Conservation (phyloP, 2,797 vertebrate genomes). For the Brachyalestes nurse region DNA sequence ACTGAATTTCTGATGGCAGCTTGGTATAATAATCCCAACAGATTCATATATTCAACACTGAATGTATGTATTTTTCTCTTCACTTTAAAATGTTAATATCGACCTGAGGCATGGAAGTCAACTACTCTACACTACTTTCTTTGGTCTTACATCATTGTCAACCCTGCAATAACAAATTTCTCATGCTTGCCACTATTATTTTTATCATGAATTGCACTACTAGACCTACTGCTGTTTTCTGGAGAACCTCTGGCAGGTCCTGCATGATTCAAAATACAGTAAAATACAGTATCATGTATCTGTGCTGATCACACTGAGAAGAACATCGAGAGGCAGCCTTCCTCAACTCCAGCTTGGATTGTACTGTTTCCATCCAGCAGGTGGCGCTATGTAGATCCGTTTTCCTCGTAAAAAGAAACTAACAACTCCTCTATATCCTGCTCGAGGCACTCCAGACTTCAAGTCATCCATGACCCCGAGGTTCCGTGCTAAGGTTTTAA, state of each 20-base stretch:
- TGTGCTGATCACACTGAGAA: background rate
- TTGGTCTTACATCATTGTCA: constrained; percentile 48
- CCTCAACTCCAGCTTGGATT: constrained; percentile 90
- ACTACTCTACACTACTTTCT: constrained; percentile 34
- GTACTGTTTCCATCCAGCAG: constrained; percentile 87
- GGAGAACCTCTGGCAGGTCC: background rate
- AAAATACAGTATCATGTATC: background rate
- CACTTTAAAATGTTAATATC: constrained; percentile 10
- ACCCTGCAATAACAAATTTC: background rate
- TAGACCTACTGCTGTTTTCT: background rate
- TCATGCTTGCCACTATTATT: background rate
- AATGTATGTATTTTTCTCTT: constrained; percentile 9
- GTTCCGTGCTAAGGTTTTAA: constrained; percentile 88
- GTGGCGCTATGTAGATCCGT: constrained; percentile 87
- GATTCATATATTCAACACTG: constrained; percentile 21
- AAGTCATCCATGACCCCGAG: constrained; percentile 95
- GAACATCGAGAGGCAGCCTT: background rate
- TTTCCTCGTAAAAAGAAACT: constrained; percentile 87
- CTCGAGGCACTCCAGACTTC: constrained; percentile 93
- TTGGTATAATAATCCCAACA: constrained; percentile 10
- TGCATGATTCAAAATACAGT: background rate
- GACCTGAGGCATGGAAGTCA: constrained; percentile 47
- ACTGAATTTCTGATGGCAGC: constrained; percentile 31
- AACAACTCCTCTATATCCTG: constrained; percentile 90
- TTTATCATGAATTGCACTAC: background rate